phyloP scores from a whole-genome alignment of 2,113 vertebrate species.

The Calypte anna region DNA sequence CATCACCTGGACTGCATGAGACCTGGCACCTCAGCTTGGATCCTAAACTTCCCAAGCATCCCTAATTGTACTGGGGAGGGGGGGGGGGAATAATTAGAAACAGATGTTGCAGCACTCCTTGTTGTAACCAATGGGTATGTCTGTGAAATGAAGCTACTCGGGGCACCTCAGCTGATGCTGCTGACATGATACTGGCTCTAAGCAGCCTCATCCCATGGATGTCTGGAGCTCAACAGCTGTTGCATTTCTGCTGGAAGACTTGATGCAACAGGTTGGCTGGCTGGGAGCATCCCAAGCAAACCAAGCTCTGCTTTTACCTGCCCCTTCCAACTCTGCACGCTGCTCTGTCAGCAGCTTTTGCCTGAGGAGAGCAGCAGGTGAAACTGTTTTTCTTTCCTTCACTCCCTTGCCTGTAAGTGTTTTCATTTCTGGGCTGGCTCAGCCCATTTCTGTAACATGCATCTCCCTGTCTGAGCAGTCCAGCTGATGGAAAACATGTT shows the following conservation, averaged over 20 bases:
- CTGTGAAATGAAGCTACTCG: accelerated
- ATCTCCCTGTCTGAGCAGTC: slow-evolving; percentile 10
- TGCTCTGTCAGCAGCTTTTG: background rate
- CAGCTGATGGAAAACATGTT: slow-evolving; percentile 32
- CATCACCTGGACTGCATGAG: background rate
- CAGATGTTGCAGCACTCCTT: background rate
- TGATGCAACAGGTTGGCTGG: background rate
- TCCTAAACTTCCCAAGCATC: background rate
- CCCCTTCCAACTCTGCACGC: accelerated
- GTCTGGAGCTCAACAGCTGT: background rate
- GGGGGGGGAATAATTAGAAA: accelerated
- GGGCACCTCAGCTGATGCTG: background rate
- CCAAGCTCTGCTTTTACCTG: background rate
- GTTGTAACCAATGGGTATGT: accelerated
- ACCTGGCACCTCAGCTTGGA: background rate
- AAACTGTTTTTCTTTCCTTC: slow-evolving; percentile 20
- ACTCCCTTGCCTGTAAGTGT: background rate
- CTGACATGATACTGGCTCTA: accelerated
- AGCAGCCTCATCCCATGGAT: accelerated
- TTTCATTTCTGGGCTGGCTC: slow-evolving; percentile 36
- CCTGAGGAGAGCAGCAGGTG: slow-evolving; percentile 18
- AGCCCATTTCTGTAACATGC: slow-evolving; percentile 10
- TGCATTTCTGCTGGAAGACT: background rate
- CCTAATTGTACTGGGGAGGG: background rate
- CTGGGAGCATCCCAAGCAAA: background rate